These are phyloP conservation scores for Empidonax traillii DNA, from an alignment of 2,113 vertebrate species.

Conservation along the genomic window DNA sequence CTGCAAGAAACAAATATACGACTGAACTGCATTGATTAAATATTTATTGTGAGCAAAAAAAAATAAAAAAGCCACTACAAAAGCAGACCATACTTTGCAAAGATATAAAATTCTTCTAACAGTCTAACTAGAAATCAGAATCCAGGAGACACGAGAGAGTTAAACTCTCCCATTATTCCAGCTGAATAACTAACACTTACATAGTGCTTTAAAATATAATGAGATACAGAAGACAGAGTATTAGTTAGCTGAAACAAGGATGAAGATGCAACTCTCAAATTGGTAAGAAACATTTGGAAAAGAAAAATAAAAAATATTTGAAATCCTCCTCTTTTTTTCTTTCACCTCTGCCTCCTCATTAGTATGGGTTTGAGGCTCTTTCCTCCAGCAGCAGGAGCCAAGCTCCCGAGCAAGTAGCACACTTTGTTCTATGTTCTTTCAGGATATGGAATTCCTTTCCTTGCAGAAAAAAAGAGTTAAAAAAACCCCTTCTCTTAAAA, in stretches of 20 bases:
- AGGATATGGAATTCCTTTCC: slow-evolving; percentile 32
- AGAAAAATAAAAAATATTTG: background rate
- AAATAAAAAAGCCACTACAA: background rate
- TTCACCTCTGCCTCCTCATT: slow-evolving; percentile 48
- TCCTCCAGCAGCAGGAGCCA: slow-evolving; percentile 39
- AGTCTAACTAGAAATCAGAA: background rate
- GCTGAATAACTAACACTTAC: background rate
- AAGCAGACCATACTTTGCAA: background rate
- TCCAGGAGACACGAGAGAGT: background rate
- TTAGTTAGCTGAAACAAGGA: background rate
- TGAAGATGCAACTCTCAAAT: background rate
- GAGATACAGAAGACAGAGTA: background rate
- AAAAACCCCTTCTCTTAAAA: background rate
- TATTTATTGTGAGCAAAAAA: background rate
- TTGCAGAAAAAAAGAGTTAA: background rate
- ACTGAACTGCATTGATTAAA: background rate
- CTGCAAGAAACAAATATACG: background rate
- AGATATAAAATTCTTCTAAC: background rate
- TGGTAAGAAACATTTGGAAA: background rate
- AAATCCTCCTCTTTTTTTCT: background rate
- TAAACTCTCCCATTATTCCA: background rate
- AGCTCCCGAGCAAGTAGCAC: slow-evolving; percentile 39
- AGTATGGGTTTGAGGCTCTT: slow-evolving; percentile 40
- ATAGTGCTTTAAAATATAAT: background rate
- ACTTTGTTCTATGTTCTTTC: slow-evolving; percentile 54